These are phyloP conservation scores for Tympanuchus pallidicinctus DNA, from an alignment of 2,113 vertebrate species.

Conservation along the genomic window DNA sequence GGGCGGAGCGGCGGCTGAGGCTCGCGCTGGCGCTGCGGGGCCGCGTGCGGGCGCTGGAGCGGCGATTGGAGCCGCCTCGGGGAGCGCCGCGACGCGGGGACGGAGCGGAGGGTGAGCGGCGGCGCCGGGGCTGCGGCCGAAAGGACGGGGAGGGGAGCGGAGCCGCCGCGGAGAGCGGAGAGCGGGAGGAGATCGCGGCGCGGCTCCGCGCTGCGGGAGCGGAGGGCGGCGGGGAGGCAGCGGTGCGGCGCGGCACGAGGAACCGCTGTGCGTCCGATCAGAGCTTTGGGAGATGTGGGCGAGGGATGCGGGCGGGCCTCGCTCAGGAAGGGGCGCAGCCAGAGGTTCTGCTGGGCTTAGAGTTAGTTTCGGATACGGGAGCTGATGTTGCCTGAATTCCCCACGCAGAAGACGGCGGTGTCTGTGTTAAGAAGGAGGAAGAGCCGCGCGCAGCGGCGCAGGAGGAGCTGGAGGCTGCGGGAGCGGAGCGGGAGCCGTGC, in stretches of 20 bases:
- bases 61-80: not conserved
- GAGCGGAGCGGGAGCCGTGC: not conserved
- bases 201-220: too few relatives aligned
- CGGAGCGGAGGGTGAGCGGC: not conserved
- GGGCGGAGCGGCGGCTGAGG: not conserved
- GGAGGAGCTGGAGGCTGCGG: not conserved
- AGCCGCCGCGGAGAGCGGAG: too few relatives aligned
- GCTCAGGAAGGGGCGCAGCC: not conserved
- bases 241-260: too few relatives aligned
- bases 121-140: too few relatives aligned
- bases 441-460: not conserved
- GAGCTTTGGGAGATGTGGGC: not conserved
- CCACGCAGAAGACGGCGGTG: not conserved
- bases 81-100: too few relatives aligned
- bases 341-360: not conserved
- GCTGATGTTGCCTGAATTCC: too few relatives aligned
- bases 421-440: slow-evolving; percentile 38
- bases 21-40: not conserved
- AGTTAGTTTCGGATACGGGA: not conserved
- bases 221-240: too few relatives aligned
- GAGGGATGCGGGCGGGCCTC: not conserved
- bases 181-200: too few relatives aligned
- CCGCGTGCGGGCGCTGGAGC: not conserved
- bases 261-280: not conserved
- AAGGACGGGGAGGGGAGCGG: too few relatives aligned